phyloP scores from a whole-genome alignment of 2,888 invertebrate genomes.

The Archips crataeganus region DNA sequence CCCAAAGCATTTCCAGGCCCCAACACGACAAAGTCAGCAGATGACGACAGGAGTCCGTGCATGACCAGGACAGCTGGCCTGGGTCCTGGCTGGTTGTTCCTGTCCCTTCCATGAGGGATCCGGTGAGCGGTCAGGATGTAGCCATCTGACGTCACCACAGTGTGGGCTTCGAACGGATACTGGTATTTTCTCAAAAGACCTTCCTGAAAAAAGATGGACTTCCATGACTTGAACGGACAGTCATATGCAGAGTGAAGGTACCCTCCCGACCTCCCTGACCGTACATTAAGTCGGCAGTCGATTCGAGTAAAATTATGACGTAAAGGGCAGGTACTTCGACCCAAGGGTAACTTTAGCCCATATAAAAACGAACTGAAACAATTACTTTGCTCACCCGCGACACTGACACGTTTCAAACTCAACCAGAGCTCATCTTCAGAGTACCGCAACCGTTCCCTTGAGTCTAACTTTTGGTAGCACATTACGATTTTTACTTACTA shows the following conservation, averaged over 20 bases:
- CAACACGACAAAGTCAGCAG: constrained; percentile 26
- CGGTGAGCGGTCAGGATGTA: constrained; percentile 28
- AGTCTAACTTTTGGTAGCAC: too few relatives aligned
- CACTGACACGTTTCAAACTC: too few relatives aligned
- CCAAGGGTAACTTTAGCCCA: too few relatives aligned
- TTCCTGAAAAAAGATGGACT: constrained; percentile 21
- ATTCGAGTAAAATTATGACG: too few relatives aligned
- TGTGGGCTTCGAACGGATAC: constrained; percentile 31
- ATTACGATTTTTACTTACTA: constrained; percentile 54
- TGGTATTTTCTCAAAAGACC: constrained; percentile 29
- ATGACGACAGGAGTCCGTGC: constrained; percentile 35
- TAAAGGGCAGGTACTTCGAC: too few relatives aligned
- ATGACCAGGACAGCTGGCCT: constrained; percentile 26
- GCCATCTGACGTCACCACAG: constrained; percentile 28
- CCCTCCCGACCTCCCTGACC: too few relatives aligned
- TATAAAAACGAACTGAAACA: too few relatives aligned
- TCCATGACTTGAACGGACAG: not conserved
- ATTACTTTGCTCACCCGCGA: too few relatives aligned
- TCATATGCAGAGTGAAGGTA: not conserved
- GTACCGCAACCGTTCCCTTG: too few relatives aligned
- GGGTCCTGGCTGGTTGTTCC: constrained; percentile 33
- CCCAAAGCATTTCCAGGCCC: constrained; percentile 33
- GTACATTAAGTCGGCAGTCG: too few relatives aligned
- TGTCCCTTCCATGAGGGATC: constrained; percentile 37
- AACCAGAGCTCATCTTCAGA: too few relatives aligned